Evolutionary conservation across 2,113 vertebrate species (phyloP).

Genomic region (Dasyprocta punctata): DNA sequence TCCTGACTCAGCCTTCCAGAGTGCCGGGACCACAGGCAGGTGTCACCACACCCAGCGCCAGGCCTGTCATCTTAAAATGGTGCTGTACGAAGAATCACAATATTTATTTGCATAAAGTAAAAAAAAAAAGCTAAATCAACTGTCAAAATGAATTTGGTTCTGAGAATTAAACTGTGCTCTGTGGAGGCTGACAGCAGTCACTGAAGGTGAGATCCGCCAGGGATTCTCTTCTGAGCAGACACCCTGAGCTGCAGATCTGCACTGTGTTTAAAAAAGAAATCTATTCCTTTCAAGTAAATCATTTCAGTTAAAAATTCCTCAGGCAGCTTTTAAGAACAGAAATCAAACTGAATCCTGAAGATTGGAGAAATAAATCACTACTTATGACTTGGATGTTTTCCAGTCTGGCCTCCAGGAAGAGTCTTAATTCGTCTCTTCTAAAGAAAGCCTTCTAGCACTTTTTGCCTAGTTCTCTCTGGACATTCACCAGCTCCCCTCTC

Average conservation of each 20-base stretch:
- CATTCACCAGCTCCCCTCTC: background rate
- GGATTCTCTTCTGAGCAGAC: background rate
- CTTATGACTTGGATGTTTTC: slow-evolving; percentile 41
- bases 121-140: background rate
- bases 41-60: background rate
- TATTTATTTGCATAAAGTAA: background rate
- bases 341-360: slow-evolving; percentile 15
- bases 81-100: background rate
- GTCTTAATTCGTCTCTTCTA: slow-evolving; percentile 32
- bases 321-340: background rate
- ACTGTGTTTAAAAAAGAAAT: slow-evolving; percentile 4
- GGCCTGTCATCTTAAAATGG: background rate
- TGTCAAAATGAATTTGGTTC: background rate
- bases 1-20: background rate
- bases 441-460: background rate
- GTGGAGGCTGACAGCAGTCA: background rate
- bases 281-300: background rate
- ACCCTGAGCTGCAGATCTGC: background rate
- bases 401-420: slow-evolving; percentile 33
- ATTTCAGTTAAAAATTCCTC: slow-evolving; percentile 49
- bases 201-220: background rate
- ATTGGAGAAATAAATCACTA: slow-evolving; percentile 37
- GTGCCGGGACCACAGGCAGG: background rate
- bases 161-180: background rate
- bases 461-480: background rate